These are phyloP conservation scores for Athripsodes cinereus DNA, from an alignment of 2,888 invertebrate species.

Conservation along the genomic window DNA sequence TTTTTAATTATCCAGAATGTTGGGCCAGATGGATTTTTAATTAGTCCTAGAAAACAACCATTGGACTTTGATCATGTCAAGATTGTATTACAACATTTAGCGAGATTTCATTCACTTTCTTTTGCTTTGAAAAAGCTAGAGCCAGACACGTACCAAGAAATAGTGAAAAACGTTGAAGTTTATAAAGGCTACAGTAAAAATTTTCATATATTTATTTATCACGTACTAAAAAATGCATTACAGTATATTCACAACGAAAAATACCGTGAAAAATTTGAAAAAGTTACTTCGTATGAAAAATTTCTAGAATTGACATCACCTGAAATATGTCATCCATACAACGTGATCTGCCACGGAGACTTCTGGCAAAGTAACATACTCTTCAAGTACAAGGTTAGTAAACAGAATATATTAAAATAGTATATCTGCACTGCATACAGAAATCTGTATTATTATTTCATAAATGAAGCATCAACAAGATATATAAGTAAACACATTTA, in stretches of 20 bases:
- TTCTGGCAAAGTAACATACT: slow-evolving; percentile 32
- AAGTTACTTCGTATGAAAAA: slow-evolving; percentile 7
- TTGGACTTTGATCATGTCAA: slow-evolving; percentile 32
- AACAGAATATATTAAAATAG: background rate
- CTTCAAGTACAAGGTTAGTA: slow-evolving; percentile 37
- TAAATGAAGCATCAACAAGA: no score
- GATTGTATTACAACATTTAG: slow-evolving; percentile 30
- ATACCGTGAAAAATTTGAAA: background rate
- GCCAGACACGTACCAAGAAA: slow-evolving; percentile 29
- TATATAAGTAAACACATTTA: no score
- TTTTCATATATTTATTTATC: background rate
- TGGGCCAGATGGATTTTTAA: slow-evolving; percentile 7
- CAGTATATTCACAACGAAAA: slow-evolving; percentile 1
- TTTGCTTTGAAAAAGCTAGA: slow-evolving; percentile 31
- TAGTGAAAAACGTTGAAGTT: background rate
- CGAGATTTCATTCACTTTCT: slow-evolving; percentile 31
- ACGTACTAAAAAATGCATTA: background rate
- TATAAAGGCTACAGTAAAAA: background rate
- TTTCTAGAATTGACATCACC: background rate
- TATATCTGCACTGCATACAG: no score
- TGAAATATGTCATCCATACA: slow-evolving; percentile 5
- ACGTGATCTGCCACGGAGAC: slow-evolving; percentile 18
- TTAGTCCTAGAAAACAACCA: slow-evolving; percentile 21
- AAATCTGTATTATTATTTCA: no score
- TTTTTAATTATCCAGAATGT: slow-evolving; percentile 28